Base-by-base conservation (phyloP, 2,797 vertebrate genomes). In the Rallus crepitans region DNA sequence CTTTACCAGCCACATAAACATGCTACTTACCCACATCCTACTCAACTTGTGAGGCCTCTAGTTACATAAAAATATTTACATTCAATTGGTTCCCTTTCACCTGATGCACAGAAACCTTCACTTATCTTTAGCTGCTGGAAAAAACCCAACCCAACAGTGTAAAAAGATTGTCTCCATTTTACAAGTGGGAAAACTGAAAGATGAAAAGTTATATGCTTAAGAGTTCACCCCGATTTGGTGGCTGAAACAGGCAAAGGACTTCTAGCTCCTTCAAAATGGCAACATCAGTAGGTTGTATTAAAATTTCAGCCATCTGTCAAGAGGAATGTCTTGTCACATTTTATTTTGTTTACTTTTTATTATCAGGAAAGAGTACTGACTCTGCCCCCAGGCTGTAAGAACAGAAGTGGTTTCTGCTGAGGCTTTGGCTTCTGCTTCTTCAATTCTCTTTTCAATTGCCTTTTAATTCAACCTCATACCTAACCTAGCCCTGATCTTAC, bases 291-390 rank as follows among this genome's bases (percentile, higher is more conserved):
- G 35, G 33, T 66, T 63, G 27, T 20, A 91, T 82, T 92, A 77
- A 72, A 84, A 95, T 85, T 92, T 93, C 75, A 82, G 28, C 52
- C 35, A 73, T 91, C 64, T 93, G 87, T 93, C 68, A 89, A 73
- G 48, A 91, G 19, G n/a, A 95, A 69, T 70, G 75, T 40, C 64
- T 73, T 89, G 71, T 87, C 75, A 89, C 35, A 45, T 92, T 93
- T 94, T 90, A 82, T 92, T 95, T 92, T 92, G 55, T 93, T 95
- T 96, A 78, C 59, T 65, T 90, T 85, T 90, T 88, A 40, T 88
- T 83, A 90, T 94, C 77, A 65, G 61, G 40, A 90, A 65, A 82
- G 82, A 90, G 52, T 40, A 77, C 5, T 77, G 75, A 82, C 70
- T 90, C 77, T 82, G 61, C 73, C 77, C n/a, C 27, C 31, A 89